phyloP scores from a whole-genome alignment of 2,113 vertebrate genomes.

The Gallinago paraguaiae region DNA sequence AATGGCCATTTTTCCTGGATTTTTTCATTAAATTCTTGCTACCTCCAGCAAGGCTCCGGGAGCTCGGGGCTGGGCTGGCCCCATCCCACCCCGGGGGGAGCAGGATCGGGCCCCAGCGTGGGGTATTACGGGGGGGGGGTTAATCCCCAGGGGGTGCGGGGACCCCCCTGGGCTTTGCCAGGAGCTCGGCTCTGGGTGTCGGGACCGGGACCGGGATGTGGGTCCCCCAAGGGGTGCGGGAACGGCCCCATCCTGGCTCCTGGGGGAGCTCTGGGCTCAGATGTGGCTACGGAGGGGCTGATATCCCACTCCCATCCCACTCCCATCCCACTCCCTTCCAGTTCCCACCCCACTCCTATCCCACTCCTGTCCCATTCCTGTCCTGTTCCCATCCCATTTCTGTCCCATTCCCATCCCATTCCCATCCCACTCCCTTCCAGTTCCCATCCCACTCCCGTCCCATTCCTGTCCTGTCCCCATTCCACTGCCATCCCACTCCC shows the following conservation, averaged over 20 bases:
- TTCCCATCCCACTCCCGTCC: too few relatives aligned
- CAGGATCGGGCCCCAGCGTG: not conserved
- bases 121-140: too few relatives aligned
- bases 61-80: not conserved
- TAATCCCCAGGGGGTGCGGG: not conserved
- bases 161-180: not conserved
- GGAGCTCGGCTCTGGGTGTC: not conserved
- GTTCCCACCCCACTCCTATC: not conserved
- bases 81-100: not conserved
- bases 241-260: not conserved
- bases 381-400: too few relatives aligned
- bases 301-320: not conserved
- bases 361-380: too few relatives aligned
- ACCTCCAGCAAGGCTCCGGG: not conserved
- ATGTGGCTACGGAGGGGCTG: not conserved
- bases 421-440: too few relatives aligned
- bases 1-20: not conserved
- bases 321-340: too few relatives aligned
- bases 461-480: too few relatives aligned
- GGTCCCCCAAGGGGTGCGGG: not conserved
- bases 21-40: not conserved
- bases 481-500: too few relatives aligned
- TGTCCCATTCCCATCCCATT: too few relatives aligned
- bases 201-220: rapidly evolving
- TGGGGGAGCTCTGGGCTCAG: too few relatives aligned